Evolutionary conservation across 2,113 vertebrate genomes (phyloP), one percentile per base, ranked within the genome.

Genomic region (Pimephales promelas): DNA sequence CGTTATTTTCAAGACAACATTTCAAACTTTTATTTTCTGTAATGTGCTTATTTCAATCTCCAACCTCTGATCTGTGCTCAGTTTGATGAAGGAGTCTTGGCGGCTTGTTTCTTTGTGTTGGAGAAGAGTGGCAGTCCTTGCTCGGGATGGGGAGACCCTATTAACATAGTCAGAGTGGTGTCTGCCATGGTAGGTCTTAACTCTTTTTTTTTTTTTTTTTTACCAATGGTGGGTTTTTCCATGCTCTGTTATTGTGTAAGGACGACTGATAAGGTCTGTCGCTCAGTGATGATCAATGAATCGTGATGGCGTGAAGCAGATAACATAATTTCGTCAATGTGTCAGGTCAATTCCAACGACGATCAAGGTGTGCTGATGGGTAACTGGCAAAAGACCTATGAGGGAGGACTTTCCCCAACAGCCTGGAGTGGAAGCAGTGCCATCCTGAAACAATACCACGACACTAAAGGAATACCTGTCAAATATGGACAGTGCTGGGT

Each of bases 401-500:
- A 86, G 0, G 91, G 89, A 0, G 97, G 96, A 28, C 93, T 94
- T 7, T 93, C 95, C 82, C 97, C 96, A 0, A 90, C 95, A 0
- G 93, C 95, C 0, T 98, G 97, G 97, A 95, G 95, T 74, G 96
- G 96, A 89, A 97, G 96, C 5, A 95, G 96, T 77, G 96, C 95
- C 83, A 97, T 97, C 86, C 90, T 98, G 45, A 94, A 89, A 86
- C 91, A 95, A 87, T 97, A 96, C 90, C 94, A 95, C 82, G 82
- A 90, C 0, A 82, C 91, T 0, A 14, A 84, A 6, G 95, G 95
- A 2, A 90, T 49, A 0, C 93, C 97, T 0, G 96, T 97, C 45
- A 93, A 90, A n/a, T 98, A 95, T 2, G 97, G 96, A n/a, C 97
- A 98, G 88, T 98, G 97, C 84, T 98, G 97, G 97, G 96, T 98